phyloP scores from a whole-genome alignment of 2,888 invertebrate species.

The Diplazon laetatorius region DNA sequence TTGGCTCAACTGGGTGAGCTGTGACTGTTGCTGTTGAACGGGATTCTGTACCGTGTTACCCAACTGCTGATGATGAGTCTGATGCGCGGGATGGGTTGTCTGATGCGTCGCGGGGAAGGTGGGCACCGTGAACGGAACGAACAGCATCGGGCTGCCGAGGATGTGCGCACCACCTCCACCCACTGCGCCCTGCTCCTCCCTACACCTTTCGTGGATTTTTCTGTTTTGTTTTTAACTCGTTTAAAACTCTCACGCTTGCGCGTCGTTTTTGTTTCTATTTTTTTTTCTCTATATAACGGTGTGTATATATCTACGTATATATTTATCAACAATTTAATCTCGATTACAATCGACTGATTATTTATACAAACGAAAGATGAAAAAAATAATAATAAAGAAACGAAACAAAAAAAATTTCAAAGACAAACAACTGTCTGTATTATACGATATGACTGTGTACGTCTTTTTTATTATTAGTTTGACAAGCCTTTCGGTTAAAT shows the following conservation, averaged over 20 bases:
- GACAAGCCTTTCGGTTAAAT: constrained; percentile 29
- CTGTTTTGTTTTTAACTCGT: constrained; percentile 59
- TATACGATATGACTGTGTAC: constrained; percentile 47
- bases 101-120: constrained; percentile 81
- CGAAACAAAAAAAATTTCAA: too few relatives aligned
- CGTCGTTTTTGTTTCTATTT: constrained; percentile 33
- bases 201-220: constrained; percentile 77
- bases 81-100: constrained; percentile 79
- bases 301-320: too few relatives aligned
- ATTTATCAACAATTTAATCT: constrained; percentile 42
- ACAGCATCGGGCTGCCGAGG: constrained; percentile 83
- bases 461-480: constrained; percentile 19
- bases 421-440: constrained; percentile 46
- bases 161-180: constrained; percentile 82
- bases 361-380: too few relatives aligned
- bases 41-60: constrained; percentile 66
- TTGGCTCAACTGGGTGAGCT: constrained; percentile 77
- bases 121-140: constrained; percentile 82
- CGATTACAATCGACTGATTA: constrained; percentile 19
- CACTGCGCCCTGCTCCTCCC: constrained; percentile 82
- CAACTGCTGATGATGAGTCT: constrained; percentile 77
- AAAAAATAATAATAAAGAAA: too few relatives aligned
- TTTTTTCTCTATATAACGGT: too few relatives aligned
- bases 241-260: constrained; percentile 62
- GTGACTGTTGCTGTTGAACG: constrained; percentile 73